Evolutionary conservation across 2,113 vertebrate species (phyloP).

Genomic region (Xyliphius kryptos): DNA sequence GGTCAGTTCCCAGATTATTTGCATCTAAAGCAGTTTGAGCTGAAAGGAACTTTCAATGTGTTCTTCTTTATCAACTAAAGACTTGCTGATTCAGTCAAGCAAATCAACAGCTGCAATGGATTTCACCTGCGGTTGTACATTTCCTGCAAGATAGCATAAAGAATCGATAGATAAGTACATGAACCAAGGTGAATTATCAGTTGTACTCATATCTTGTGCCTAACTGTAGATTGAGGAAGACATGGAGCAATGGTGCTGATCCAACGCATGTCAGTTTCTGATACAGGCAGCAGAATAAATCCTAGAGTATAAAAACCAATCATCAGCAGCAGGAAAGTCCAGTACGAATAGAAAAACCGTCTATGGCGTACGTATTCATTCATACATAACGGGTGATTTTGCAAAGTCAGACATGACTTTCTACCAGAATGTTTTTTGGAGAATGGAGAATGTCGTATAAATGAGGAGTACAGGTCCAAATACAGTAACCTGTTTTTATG

Average conservation of each 20-base stretch:
- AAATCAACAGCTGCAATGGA: background rate
- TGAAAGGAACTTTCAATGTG: conserved; percentile 14
- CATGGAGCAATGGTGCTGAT: background rate
- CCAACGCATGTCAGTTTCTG: background rate
- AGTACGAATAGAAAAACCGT: background rate
- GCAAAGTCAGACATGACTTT: background rate
- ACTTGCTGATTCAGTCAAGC: background rate
- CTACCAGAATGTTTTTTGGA: background rate
- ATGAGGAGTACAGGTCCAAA: background rate
- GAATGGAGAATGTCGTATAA: background rate
- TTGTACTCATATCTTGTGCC: background rate
- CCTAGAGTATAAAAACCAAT: background rate
- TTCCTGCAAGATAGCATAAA: background rate
- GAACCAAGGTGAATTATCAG: background rate
- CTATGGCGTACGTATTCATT: background rate
- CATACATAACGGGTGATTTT: background rate
- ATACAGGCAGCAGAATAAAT: conserved; percentile 1
- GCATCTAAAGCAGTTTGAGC: conserved; percentile 15
- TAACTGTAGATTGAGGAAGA: background rate
- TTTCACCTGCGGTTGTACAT: conserved; percentile 2
- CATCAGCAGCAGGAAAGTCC: conserved; percentile 2
- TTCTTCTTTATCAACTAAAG: conserved; percentile 11
- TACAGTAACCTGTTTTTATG: background rate
- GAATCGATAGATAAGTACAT: background rate
- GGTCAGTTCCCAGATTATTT: conserved; percentile 13